Evolutionary conservation across 2,113 vertebrate genomes (phyloP), one percentile per base, ranked within the genome.

Genomic region (Barbus barbus): DNA sequence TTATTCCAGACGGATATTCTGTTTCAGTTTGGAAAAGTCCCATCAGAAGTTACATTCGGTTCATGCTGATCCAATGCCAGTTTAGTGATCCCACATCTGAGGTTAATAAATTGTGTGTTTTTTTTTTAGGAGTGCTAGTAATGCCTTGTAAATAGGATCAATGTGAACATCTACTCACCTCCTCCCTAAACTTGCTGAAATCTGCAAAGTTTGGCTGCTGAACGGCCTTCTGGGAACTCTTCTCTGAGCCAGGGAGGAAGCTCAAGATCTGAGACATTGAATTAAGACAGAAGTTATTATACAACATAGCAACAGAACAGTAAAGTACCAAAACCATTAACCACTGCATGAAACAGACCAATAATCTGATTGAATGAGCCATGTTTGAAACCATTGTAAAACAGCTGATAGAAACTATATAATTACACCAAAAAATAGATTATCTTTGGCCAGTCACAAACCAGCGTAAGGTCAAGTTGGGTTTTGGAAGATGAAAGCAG

Each of bases 161-260:
- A 28, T 46, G 61, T 86, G 36, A 46, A 81, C 65, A 36, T 48
- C 9, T 24, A 38, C 88, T 93, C 76, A 94, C 92, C 92, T 95
- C 90, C 73, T 95, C 93, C 88, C 91, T 90, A 53, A 94, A 94
- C 86, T 87, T 92, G 84, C 91, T 94, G 91, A 96, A 95, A 83
- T 95, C 92, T 67, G 92, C 89, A 85, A 89, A 92, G 83, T 90
- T 88, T 20, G 92, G 91, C 90, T 93, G 93, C 85, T 91, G 92
- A 63, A 91, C 81, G 73, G 90, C 61, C 3, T 84, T 85, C 89
- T 88, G 87, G 20, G 87, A 67, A 44, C 51, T 69, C 82, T 86
- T 86, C 65, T 95, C 91, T 22, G 83, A 38, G 36, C 87, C 87
- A 67, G 76, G 78, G 36, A 63, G 44, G 28, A 92, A 90, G 85